phyloP scores from a whole-genome alignment of 2,888 invertebrate genomes.

The Biston stratarius region DNA sequence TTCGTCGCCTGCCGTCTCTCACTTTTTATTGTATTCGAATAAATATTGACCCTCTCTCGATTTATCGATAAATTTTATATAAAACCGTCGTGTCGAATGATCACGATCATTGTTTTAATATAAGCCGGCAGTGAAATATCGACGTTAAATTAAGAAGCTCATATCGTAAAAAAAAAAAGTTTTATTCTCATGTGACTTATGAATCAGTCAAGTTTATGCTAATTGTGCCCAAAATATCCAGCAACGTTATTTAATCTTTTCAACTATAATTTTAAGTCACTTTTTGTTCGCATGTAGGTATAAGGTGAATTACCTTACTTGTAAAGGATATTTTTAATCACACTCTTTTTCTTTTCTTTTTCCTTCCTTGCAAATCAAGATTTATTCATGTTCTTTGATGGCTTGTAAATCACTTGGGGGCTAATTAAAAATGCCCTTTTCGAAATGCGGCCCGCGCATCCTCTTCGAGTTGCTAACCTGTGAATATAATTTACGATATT shows the following conservation, averaged over 20 bases:
- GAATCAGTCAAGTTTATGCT: not conserved
- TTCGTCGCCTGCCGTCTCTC: slow-evolving; percentile 79
- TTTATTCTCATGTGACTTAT: not conserved
- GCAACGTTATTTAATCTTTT: not conserved
- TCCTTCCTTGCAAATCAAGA: slow-evolving; percentile 54
- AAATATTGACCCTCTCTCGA: slow-evolving; percentile 65
- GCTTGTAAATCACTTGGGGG: slow-evolving; percentile 76
- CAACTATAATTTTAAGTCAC: not conserved
- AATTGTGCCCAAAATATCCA: not conserved
- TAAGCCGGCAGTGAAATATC: slow-evolving; percentile 62
- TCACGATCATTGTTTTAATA: slow-evolving; percentile 77
- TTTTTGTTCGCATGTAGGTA: not conserved
- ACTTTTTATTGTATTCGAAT: slow-evolving; percentile 69
- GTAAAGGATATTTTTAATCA: slow-evolving; percentile 42
- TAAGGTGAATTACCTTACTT: slow-evolving; percentile 38
- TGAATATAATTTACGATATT: slow-evolving; percentile 81
- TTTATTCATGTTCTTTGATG: slow-evolving; percentile 70
- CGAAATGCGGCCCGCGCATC: slow-evolving; percentile 57
- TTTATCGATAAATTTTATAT: slow-evolving; percentile 79
- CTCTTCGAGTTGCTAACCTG: slow-evolving; percentile 66
- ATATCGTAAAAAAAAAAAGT: slow-evolving; percentile 41
- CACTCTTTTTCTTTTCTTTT: slow-evolving; percentile 43
- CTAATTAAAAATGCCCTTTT: slow-evolving; percentile 81
- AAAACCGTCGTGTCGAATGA: slow-evolving; percentile 76
- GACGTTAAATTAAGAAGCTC: slow-evolving; percentile 57